Evolutionary conservation across 2,797 vertebrate species (phyloP), one percentile per base, ranked within the genome.

Genomic region (Argya squamiceps): DNA sequence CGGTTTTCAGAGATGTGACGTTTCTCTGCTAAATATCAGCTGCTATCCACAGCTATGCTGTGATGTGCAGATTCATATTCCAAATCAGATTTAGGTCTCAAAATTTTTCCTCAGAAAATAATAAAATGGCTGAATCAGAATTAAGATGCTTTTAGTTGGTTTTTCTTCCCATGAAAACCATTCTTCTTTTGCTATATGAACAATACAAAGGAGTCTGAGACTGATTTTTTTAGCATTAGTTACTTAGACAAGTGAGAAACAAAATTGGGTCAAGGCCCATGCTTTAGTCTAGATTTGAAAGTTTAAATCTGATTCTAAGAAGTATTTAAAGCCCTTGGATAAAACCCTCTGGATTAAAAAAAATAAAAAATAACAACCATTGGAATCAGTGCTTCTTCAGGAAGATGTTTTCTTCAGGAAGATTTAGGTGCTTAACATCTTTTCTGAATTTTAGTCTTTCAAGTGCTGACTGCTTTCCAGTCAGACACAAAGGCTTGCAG

Each of bases 31-130:
- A 70, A 93, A 92, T 89, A 79, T 52, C 81, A 70, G 46, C 60
- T 62, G 26, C 50, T 58, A 11, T 41, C 26, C 59, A 58, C 39
- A 75, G 39, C 39, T 80, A 23, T 74, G 23, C 32, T 77, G 37
- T 62, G 47, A 81, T 22, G 10, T 75, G 17, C n/a, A 65, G 17
- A 60, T 78, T 76, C 4, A 1, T 52, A 46, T 58, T 43, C 58
- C 75, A 84, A 84, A 68, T 68, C 55, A 76, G 62, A 73, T 82
- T 56, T 71, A 49, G 47, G 34, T 32, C 41, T 86, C 65, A 96
- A 94, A 47, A 47, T 46, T n/a, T 76, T 43, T 96, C 50, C 90
- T 85, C 74, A 59, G 56, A 95, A 89, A 56, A 39, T 71, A 93
- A 91, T 88, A 65, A 73, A 74, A 91, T 27, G 67, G 12, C 27